Conservation (phyloP, 1,140 invertebrate genomes). For the Sweltsa coloradensis region DNA sequence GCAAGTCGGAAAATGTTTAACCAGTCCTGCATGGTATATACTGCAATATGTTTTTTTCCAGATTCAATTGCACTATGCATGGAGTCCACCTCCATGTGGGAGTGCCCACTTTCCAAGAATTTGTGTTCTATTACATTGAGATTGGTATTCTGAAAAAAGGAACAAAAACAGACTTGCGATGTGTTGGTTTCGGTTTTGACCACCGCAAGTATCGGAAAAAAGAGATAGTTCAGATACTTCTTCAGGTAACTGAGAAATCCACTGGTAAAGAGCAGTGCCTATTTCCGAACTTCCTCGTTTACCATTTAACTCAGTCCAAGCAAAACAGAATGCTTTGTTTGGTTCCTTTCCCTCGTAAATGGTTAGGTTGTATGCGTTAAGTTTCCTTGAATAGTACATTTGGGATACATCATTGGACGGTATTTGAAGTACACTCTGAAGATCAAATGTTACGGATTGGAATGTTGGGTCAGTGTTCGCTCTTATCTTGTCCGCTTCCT, state of each 20-base stretch:
- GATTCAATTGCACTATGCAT: slow-evolving; percentile 22
- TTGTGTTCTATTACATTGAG: slow-evolving; percentile 23
- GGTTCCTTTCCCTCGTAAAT: not conserved
- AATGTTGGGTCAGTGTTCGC: slow-evolving; percentile 5
- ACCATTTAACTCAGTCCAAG: slow-evolving; percentile 4
- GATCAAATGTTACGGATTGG: slow-evolving; percentile 10
- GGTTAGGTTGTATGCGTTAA: slow-evolving; percentile 5
- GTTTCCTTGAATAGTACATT: slow-evolving; percentile 4
- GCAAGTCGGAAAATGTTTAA: slow-evolving; percentile 18
- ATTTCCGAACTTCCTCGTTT: slow-evolving; percentile 4
- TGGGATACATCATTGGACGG: not conserved
- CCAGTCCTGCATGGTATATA: slow-evolving; percentile 19
- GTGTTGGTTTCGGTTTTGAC: slow-evolving; percentile 7
- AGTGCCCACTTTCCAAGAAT: slow-evolving; percentile 27
- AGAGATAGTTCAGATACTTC: slow-evolving; percentile 13
- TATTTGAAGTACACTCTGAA: slow-evolving; percentile 12
- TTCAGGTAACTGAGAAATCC: slow-evolving; percentile 9
- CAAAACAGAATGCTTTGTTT: not conserved
- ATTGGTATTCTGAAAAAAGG: slow-evolving; percentile 3
- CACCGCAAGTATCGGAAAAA: slow-evolving; percentile 8
- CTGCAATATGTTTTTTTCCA: slow-evolving; percentile 14
- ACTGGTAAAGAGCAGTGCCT: slow-evolving; percentile 5
- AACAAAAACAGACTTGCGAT: slow-evolving; percentile 4
- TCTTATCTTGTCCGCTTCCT: slow-evolving; percentile 5
- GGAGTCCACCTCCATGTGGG: slow-evolving; percentile 25